Evolutionary conservation across 2,113 vertebrate genomes (phyloP).

Genomic region (Alligator mississippiensis): DNA sequence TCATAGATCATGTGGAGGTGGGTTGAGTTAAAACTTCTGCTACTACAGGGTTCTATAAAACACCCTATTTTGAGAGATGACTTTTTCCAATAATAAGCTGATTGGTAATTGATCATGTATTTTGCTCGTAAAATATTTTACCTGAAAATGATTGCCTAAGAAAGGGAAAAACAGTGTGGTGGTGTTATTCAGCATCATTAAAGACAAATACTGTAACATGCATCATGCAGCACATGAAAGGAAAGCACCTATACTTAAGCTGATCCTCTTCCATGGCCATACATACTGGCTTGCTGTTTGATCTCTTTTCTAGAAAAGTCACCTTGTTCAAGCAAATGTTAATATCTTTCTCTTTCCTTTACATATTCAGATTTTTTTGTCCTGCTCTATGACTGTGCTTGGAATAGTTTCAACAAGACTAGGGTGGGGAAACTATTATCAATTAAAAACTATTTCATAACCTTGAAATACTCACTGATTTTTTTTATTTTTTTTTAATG

Average conservation of each 20-base stretch:
- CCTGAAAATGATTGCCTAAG: not conserved
- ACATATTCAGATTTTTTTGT: not conserved
- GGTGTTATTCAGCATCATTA: accelerated
- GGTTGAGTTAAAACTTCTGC: not conserved
- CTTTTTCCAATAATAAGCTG: not conserved
- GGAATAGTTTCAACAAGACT: conserved; percentile 11
- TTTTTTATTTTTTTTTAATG: not conserved
- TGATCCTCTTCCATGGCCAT: too few relatives aligned
- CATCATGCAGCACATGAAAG: accelerated
- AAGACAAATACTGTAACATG: not conserved
- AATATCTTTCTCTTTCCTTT: not conserved
- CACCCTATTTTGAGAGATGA: not conserved
- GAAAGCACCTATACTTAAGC: not conserved
- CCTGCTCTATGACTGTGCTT: not conserved
- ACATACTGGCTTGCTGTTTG: not conserved
- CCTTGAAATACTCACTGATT: not conserved
- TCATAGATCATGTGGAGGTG: not conserved
- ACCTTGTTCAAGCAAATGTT: not conserved
- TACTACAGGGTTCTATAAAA: not conserved
- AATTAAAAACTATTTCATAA: not conserved
- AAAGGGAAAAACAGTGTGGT: not conserved
- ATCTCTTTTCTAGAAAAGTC: not conserved
- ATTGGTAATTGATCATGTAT: too few relatives aligned
- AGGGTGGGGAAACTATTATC: conserved; percentile 5
- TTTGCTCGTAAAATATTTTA: not conserved